Base-by-base conservation (phyloP, 2,888 invertebrate species). In the Scaptodrosophila latifasciaeformis region DNA sequence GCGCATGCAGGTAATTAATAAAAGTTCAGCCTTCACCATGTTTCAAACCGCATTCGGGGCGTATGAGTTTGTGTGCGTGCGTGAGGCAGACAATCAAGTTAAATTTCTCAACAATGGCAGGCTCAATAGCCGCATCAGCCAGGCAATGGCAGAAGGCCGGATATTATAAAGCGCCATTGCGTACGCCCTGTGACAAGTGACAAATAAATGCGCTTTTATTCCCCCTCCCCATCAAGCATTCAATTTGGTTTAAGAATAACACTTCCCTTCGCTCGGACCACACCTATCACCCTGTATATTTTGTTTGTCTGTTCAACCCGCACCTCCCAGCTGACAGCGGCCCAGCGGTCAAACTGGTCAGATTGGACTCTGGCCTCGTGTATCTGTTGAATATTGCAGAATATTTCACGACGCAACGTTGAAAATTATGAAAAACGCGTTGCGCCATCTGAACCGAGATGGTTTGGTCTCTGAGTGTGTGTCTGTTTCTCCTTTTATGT, bases 1-100 rank as follows among this genome's bases (percentile, higher is more conserved):
- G 70, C 59, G 63, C 75, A 74, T 80, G 60, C 75, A 80, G 75
- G 75, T 75, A 75, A 75, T 75, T 80, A 75, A 74, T 75, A 75
- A 80, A 80, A 64, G 60, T 68, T 70, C 65, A 60, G 62, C 62
- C 54, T 56, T 29, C 46, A 54, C 21, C 51, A 37, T 43, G 47
- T n/a, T 46, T n/a, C 21, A 52, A 68, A 58, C 80, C 80, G 59
- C 74, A 74, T 31, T 40, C 31, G 27, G 44, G 35, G 10, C 44
- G 49, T 46, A 42, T 55, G 30, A 21, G 29, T 53, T 37, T 45
- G 52, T 40, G 42, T 21, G 18, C 2, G 17, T 39, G 55, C 49
- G 40, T 44, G 49, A 34, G 34, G 42, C 56, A 46, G 62, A 66
- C 80, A 77, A 80, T 75, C 75, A 77, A 74, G 70, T 54, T 53